Evolutionary conservation across 2,113 vertebrate genomes (phyloP), one percentile per base, ranked within the genome.

Genomic region (Archilochus colubris): DNA sequence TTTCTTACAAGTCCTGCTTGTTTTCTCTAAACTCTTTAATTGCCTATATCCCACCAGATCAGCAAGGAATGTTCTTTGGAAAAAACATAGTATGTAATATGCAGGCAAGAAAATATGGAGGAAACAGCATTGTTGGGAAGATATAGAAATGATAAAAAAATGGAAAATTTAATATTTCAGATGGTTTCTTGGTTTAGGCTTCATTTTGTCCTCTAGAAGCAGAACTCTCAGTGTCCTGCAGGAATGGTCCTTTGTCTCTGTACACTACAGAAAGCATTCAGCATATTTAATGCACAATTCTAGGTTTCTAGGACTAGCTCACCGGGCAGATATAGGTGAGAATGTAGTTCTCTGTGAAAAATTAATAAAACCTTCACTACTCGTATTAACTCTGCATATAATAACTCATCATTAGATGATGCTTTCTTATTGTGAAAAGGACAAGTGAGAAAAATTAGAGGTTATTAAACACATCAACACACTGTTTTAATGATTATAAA

Each of bases 311-410:
- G 64, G 12, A 55, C 28, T 61, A 81, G 23, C 24, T 59, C 4
- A 11, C 73, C 5, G 43, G 31, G 31, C 1, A 51, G 43, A n/a
- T 61, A 43, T 10, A 57, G 28, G 74, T 36, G 4, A 75, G 38
- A 58, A 2, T 58, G 8, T 44, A 54, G 19, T 75, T 79, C 22
- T 62, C 20, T 38, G 28, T 46, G 8, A 28, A 51, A 81, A 73
- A 30, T 0, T 0, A 74, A 16, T 23, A 30, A 46, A 73, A 1
- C 8, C 33, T 85, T 88, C 7, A 24, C 5, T 27, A 58, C 20
- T n/a, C 0, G 1, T 17, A 22, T 14, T 66, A 91, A 28, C 4
- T 59, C 38, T 64, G 14, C 5, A 19, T 46, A 17, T 31, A 70
- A 30, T 48, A 55, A 46, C 27, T 81, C 14, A 73, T 7, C 15